A percentile compares a stretch with the other conserved stretches of the same genome.
Conservation (phyloP, 92 coral and sea anemone genomes). For the Actinernus sp. region DNA sequence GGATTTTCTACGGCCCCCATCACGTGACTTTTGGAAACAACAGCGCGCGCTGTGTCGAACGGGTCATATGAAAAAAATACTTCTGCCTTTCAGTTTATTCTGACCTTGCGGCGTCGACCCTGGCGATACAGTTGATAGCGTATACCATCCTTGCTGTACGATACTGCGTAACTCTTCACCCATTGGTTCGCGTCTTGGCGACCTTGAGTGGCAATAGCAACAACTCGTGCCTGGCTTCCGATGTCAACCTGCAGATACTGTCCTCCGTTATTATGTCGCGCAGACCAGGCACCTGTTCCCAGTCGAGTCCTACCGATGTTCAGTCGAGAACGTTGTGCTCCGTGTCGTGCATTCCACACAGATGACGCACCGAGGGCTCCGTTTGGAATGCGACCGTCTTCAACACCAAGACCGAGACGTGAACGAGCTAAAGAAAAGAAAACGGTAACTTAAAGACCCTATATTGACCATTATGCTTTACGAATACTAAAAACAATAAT, state of each 20-base stretch:
- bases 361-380: constrained; percentile 66
- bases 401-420: constrained; percentile 77
- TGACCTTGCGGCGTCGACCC: constrained; percentile 30
- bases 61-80: no score
- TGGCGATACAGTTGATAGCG: constrained; percentile 50
- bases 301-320: constrained; percentile 68
- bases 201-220: constrained; percentile 87
- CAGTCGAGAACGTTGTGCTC: constrained; percentile 75
- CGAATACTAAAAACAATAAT: no score
- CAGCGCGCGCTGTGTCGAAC: no score
- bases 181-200: constrained; percentile 82
- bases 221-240: constrained; percentile 70
- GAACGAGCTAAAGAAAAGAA: constrained; percentile 57
- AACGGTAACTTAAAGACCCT: no score
- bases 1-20: no score
- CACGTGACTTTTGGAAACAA: no score
- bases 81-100: background rate
- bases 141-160: constrained; percentile 69
- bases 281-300: constrained; percentile 86
- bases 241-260: constrained; percentile 90
- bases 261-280: constrained; percentile 74
- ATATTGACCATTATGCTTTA: no score
- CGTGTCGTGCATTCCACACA: constrained; percentile 73
- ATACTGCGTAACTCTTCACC: constrained; percentile 77
- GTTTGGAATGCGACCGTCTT: constrained; percentile 79